Evolutionary conservation across 2,113 vertebrate species (phyloP), one percentile per base, ranked within the genome.

Genomic region (Aleadryas rufinucha): DNA sequence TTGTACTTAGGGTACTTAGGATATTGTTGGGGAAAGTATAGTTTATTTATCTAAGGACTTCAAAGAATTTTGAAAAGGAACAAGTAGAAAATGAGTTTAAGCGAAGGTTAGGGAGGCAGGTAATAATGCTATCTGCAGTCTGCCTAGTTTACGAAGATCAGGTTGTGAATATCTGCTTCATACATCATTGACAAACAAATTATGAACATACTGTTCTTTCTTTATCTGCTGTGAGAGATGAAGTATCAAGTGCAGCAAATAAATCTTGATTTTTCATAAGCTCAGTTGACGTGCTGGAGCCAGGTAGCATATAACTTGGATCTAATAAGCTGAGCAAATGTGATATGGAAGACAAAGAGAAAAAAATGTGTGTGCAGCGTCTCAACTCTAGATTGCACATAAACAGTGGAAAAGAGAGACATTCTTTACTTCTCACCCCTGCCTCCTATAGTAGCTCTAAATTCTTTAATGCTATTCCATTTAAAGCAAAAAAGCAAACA

Each of bases 151-250:
- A 91, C 64, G 18, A 97, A 97, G 96, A 97, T 98, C 94, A 94
- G 83, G 79, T 95, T 97, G 60, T 95, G 74, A 79, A 31, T 96
- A 71, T 96, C 92, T 95, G 87, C 95, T 97, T 96, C 98, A 97
- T 98, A 96, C 85, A 97, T 98, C 97, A 97, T 96, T 97, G 97
- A 95, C 96, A 97, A 93, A 90, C 96, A 97, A 97, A 98, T 98
- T 97, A 98, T 96, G 96, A 97, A 93, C 96, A 95, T 97, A 95
- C 89, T 96, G 97, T 96, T 97, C 93, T 93, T 97, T 97, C 90
- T 97, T 97, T 97, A 95, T 98, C 93, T 96, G 37, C 94, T 96
- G 76, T 92, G 93, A 88, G 83, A 89, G 94, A 96, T 91, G 68
- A 97, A 96, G 68, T 95, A 97, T 75, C 86, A 95, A 96, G 96